phyloP scores from a whole-genome alignment of 2,113 vertebrate species.

The Vicugna pacos region DNA sequence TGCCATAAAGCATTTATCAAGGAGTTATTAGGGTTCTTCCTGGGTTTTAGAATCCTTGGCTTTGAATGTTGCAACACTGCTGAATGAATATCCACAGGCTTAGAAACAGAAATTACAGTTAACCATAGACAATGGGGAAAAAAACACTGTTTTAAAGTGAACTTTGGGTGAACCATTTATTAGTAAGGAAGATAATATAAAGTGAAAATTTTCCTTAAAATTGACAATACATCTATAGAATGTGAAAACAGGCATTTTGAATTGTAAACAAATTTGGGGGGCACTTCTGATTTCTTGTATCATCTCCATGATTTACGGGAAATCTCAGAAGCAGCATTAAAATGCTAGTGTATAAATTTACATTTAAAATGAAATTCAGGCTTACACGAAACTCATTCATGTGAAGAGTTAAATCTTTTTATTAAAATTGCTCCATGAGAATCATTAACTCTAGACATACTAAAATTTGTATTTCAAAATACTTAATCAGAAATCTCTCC shows the following conservation, averaged over 20 bases:
- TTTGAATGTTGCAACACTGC: constrained; percentile 2
- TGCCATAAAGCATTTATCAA: not conserved
- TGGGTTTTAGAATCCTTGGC: not conserved
- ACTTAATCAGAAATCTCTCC: not conserved
- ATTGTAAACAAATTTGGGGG: not conserved
- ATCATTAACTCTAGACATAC: not conserved
- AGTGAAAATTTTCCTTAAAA: constrained; percentile 26
- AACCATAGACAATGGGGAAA: not conserved
- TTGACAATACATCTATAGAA: not conserved
- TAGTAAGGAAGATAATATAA: constrained; percentile 16
- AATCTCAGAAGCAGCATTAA: constrained; percentile 10
- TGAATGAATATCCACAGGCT: not conserved
- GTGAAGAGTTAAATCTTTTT: not conserved
- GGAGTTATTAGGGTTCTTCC: not conserved
- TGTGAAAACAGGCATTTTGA: not conserved
- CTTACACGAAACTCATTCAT: constrained; percentile 2
- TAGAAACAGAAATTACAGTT: constrained; percentile 9
- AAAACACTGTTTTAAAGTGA: not conserved
- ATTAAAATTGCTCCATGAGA: not conserved
- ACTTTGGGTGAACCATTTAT: not conserved
- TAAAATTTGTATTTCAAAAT: constrained; percentile 23
- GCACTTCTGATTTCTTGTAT: not conserved
- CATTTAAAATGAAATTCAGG: constrained; percentile 36
- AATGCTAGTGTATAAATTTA: not conserved
- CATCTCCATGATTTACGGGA: not conserved